Base-by-base conservation (phyloP, 1,140 invertebrate genomes). In the Drosophila mauritiana region DNA sequence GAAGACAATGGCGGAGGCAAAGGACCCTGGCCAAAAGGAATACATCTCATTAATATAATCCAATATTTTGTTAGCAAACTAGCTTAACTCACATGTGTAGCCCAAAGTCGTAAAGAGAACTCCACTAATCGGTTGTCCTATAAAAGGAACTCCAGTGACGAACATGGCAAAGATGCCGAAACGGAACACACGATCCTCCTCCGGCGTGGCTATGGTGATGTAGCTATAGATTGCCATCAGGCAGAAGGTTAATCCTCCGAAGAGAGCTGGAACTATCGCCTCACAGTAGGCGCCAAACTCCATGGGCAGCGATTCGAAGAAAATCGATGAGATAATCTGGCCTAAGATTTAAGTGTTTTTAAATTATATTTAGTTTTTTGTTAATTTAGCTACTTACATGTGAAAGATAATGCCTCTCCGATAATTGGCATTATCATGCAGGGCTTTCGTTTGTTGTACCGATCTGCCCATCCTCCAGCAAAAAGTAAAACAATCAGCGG, bases 401-500 rank as follows among this genome's bases (percentile, higher is more conserved):
- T 62, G 25, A 85, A 92, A 5, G 61, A 65, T 6, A 92, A 40
- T 0, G 94, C 93, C 75, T 95, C 94, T 8, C 95, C 95, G 6
- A 94, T 62, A 31, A 95, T 93, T 2, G 95, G 95, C 25, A 95
- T 65, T 8, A 95, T 74, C 79, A 95, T 93, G 58, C 94, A 95
- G 20, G 95, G 93, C 92, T 96, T 96, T 40, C 95, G 80, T 63
- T 94, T 94, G 57, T 95, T 95, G 48, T 94, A 94, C 39, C 94
- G 93, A 84, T 95, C 95, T 68, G 94, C 95, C 93, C 94, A 94
- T 1, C 94, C 94, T 64, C 95, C 95, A 74, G 95, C 91, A 91
- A 95, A 94, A 45, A 95, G 85, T 11, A 95, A 93, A 65, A 95
- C 92, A 31, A 95, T 93, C 3, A 95, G 86, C 0, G 94, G 94